Conservation (phyloP, 2,888 invertebrate species). For the Sipunculus nudus region DNA sequence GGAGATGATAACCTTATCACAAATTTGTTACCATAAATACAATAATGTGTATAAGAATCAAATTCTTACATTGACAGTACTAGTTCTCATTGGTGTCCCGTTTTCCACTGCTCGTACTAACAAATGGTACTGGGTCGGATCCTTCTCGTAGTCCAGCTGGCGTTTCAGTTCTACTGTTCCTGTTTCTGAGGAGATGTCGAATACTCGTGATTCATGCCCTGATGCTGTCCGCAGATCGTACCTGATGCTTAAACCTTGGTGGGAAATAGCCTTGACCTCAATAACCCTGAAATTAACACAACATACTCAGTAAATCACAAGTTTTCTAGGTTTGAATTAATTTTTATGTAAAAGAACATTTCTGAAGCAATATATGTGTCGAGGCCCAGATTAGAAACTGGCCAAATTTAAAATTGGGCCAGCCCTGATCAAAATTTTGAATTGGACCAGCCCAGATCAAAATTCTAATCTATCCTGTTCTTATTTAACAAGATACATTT, state of each 20-base stretch:
- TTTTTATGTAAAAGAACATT: no score
- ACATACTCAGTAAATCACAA: neutral
- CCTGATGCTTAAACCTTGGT: constrained; percentile 95
- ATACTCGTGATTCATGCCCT: constrained; percentile 75
- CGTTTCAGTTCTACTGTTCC: constrained; percentile 96
- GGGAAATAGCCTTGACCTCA: constrained; percentile 96
- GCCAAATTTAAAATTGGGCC: no score
- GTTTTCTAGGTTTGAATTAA: no score
- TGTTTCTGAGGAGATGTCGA: constrained; percentile 39
- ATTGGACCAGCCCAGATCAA: no score
- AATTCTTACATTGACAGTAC: constrained; percentile 95
- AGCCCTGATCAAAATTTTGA: no score
- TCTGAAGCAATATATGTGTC: no score
- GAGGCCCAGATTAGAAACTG: no score
- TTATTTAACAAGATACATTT: no score
- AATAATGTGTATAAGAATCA: neutral
- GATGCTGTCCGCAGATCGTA: constrained; percentile 94
- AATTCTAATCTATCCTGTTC: no score
- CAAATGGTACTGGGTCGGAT: constrained; percentile 92
- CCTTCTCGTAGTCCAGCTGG: constrained; percentile 96
- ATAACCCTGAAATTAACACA: constrained; percentile 79
- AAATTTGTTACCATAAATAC: neutral
- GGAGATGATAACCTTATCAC: neutral
- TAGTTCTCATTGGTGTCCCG: constrained; percentile 93
- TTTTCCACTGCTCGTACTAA: constrained; percentile 94